A percentile compares a stretch with the other conserved stretches of the same genome.
Evolutionary conservation across 2,797 vertebrate species (phyloP).

Genomic region (Lagodon rhomboides): DNA sequence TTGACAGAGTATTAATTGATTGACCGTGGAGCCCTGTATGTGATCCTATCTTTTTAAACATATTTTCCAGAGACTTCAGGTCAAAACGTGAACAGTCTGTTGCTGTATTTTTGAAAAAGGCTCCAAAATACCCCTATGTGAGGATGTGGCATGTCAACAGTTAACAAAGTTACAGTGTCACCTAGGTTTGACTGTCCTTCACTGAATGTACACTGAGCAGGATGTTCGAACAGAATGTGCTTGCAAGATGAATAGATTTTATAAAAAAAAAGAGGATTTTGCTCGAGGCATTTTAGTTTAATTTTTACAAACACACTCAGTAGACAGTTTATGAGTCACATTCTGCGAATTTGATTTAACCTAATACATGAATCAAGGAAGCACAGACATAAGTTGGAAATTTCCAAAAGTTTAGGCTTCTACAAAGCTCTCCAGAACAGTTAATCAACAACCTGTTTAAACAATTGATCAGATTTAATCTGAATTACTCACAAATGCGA

Average conservation of each 20-base stretch:
- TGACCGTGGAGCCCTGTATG: too few species aligned
- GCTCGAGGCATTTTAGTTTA: background rate
- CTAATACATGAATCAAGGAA: background rate
- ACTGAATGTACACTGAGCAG: constrained; percentile 1
- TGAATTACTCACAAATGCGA: background rate
- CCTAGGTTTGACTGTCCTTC: background rate
- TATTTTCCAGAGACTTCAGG: background rate
- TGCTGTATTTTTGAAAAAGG: background rate
- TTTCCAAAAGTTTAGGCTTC: background rate
- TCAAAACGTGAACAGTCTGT: background rate
- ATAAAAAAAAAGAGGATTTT: background rate
- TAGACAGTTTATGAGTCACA: background rate
- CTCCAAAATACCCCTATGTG: background rate
- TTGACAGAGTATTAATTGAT: too few species aligned
- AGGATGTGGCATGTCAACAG: background rate
- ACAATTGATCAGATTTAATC: constrained; percentile 5
- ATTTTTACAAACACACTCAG: background rate
- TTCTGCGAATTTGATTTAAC: background rate
- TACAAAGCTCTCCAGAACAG: background rate
- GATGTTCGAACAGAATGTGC: background rate
- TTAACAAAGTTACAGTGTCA: background rate
- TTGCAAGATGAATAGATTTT: constrained; percentile 1
- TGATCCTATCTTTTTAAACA: too few species aligned
- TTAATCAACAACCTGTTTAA: constrained; percentile 34
- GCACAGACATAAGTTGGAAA: background rate